phyloP scores from a whole-genome alignment of 2,797 vertebrate genomes.

The Lycodopsis pacificus region DNA sequence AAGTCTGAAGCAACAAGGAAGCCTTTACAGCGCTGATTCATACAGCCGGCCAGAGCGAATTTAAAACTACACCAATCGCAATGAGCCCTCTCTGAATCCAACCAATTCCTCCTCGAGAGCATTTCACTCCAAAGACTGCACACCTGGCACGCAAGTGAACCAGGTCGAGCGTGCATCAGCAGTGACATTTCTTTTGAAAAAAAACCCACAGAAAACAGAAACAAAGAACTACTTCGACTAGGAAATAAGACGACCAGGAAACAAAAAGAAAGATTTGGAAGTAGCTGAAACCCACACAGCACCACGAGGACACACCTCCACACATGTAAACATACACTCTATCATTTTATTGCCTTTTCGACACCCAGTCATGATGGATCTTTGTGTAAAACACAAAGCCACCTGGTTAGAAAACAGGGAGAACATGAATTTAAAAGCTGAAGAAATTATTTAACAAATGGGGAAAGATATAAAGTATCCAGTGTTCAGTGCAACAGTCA shows the following conservation, averaged over 20 bases:
- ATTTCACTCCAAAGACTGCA: constrained; percentile 47
- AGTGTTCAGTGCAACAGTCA: constrained; percentile 1
- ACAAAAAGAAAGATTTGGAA: constrained; percentile 32
- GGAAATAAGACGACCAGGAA: constrained; percentile 47
- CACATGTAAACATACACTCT: constrained; percentile 50
- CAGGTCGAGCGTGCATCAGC: constrained; percentile 25
- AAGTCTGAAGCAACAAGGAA: constrained; percentile 37
- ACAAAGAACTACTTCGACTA: constrained; percentile 36
- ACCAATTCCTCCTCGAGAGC: constrained; percentile 53
- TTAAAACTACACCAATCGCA: constrained; percentile 12
- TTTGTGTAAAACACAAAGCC: not conserved
- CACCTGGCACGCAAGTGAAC: constrained; percentile 52
- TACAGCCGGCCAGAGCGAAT: not conserved
- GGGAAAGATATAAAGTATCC: not conserved
- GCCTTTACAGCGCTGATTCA: constrained; percentile 37
- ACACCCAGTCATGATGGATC: constrained; percentile 3
- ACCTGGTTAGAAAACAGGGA: not conserved
- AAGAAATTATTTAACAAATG: not conserved
- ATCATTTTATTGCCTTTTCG: constrained; percentile 43
- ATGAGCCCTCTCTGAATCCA: constrained; percentile 43
- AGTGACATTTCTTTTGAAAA: constrained; percentile 13
- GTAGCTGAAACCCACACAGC: constrained; percentile 39
- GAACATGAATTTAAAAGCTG: not conserved
- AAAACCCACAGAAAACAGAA: not conserved
- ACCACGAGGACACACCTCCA: constrained; percentile 29